These are phyloP conservation scores for Drosophila bunnanda DNA, from an alignment of 2,888 invertebrate genomes.

Conservation along the genomic window DNA sequence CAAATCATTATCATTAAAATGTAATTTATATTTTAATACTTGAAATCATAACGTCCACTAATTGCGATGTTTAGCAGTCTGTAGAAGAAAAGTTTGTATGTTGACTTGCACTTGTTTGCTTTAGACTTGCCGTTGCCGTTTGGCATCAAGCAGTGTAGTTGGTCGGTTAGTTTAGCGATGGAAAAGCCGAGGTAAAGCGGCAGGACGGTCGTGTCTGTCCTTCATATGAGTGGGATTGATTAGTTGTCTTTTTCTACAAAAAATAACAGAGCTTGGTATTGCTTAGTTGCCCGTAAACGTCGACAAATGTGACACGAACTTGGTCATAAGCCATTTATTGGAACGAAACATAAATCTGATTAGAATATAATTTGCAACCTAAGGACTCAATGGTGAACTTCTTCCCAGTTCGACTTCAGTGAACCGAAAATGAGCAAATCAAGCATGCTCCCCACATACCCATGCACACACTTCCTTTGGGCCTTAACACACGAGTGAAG, in stretches of 20 bases:
- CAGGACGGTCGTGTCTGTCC: not conserved
- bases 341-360: conserved; percentile 60
- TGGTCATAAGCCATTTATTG: conserved; percentile 55
- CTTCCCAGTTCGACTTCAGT: conserved; percentile 57
- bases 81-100: not conserved
- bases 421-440: conserved; percentile 77
- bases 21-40: too few species aligned
- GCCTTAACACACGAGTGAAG: conserved; percentile 75
- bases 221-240: not conserved
- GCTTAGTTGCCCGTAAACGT: conserved; percentile 7
- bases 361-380: conserved; percentile 68
- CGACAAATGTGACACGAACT: conserved; percentile 29
- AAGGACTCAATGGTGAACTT: conserved; percentile 48
- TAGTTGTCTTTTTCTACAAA: not conserved
- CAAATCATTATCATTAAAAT: too few species aligned
- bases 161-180: not conserved
- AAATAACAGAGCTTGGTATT: not conserved
- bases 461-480: conserved; percentile 28
- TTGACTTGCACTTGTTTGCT: not conserved
- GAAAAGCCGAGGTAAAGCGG: not conserved
- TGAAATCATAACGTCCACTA: too few species aligned
- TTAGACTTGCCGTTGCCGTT: not conserved
- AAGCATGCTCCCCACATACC: conserved; percentile 52
- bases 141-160: not conserved
- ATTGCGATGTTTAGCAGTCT: too few species aligned